Evolutionary conservation across 2,113 vertebrate species (phyloP).

Genomic region (Columba livia): DNA sequence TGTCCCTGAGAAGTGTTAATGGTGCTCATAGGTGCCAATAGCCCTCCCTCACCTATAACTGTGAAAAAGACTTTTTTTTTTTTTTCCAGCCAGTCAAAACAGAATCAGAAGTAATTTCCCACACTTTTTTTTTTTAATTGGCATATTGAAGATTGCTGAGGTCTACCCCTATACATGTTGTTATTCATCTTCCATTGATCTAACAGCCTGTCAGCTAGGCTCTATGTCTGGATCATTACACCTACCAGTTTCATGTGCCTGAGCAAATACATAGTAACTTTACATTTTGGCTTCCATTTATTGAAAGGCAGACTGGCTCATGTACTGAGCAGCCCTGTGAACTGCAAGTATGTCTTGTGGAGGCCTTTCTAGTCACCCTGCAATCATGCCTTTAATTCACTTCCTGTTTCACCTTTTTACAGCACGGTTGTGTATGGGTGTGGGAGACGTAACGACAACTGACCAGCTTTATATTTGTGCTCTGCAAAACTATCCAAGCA

Average conservation of each 20-base stretch:
- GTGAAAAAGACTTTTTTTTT: neutral
- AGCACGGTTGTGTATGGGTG: accelerated
- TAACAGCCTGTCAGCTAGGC: neutral
- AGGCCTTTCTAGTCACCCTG: neutral
- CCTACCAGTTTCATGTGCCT: neutral
- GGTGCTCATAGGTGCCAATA: neutral
- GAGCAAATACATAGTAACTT: neutral
- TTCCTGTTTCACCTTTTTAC: neutral
- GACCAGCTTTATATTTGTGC: neutral
- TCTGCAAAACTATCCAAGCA: neutral
- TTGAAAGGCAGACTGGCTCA: neutral
- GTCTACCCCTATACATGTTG: neutral
- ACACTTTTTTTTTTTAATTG: neutral
- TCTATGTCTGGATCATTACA: neutral
- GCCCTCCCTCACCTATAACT: neutral
- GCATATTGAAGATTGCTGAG: neutral
- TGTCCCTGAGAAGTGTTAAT: neutral
- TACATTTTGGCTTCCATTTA: neutral
- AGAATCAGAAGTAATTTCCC: neutral
- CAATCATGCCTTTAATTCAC: neutral
- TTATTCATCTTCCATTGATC: neutral
- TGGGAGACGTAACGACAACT: accelerated
- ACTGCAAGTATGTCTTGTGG: neutral
- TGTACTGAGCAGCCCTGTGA: neutral
- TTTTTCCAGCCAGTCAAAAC: neutral